A percentile compares a stretch with the other conserved stretches of the same genome.
These are phyloP conservation scores for Nesometra sesokonis DNA, from an alignment of 35 echinoderm and acorn worm species.

Conservation along the genomic window DNA sequence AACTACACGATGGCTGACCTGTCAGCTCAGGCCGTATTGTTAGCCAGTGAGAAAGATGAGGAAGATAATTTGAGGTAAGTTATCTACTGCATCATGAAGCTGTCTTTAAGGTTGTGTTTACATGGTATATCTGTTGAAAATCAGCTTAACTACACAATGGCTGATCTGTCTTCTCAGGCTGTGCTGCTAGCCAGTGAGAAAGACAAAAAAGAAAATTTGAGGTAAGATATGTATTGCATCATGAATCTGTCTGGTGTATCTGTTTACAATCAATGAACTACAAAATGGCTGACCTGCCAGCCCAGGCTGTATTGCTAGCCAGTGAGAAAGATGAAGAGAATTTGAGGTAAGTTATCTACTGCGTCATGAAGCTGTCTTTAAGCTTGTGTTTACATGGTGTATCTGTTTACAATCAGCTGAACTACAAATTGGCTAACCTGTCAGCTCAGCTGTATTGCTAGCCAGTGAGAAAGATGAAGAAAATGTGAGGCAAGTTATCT, in stretches of 20 bases:
- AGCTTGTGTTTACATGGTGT: too few species aligned
- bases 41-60: constrained; percentile 51
- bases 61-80: constrained; percentile 57
- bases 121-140: constrained; percentile 91
- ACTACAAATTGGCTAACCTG: constrained; percentile 79
- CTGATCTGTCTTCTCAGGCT: constrained; percentile 55
- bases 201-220: constrained; percentile 31
- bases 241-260: too few species aligned
- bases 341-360: constrained; percentile 70
- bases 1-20: constrained; percentile 86
- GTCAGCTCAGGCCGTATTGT: constrained; percentile 55
- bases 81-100: too few species aligned
- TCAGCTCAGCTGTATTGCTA: constrained; percentile 65
- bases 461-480: constrained; percentile 45
- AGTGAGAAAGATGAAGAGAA: constrained; percentile 47
- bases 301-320: constrained; percentile 66
- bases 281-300: constrained; percentile 76
- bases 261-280: constrained; percentile 79
- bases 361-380: too few species aligned
- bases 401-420: constrained; percentile 77
- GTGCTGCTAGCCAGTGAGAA: constrained; percentile 71
- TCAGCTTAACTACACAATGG: constrained; percentile 77
- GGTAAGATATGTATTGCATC: too few species aligned
- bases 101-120: too few species aligned
- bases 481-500: constrained; percentile 63